Percentiles rank a stretch among this genome's conserved stretches.
Conservation (phyloP, 2,113 vertebrate species). For the Callospermophilus lateralis region DNA sequence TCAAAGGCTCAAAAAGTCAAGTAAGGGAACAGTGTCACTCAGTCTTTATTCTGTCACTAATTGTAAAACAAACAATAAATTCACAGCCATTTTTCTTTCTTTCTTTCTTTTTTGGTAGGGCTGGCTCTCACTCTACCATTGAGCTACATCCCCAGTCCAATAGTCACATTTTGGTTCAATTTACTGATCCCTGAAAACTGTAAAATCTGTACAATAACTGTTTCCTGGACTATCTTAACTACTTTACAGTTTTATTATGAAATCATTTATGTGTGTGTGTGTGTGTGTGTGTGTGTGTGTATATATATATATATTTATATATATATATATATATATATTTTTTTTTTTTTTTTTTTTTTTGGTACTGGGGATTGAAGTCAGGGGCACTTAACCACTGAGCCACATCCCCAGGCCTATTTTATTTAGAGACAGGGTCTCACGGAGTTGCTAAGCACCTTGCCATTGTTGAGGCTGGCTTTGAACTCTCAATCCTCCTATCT, state of each 20-base stretch:
- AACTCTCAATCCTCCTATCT: too few relatives aligned
- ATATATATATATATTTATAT: too few relatives aligned
- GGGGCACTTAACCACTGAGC: too few relatives aligned
- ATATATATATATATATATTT: too few relatives aligned
- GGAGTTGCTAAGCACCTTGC: too few relatives aligned
- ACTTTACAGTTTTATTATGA: slow-evolving; percentile 48
- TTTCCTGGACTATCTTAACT: slow-evolving; percentile 51
- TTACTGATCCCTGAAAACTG: slow-evolving; percentile 47
- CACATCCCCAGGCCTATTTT: too few relatives aligned
- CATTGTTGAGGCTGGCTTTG: too few relatives aligned
- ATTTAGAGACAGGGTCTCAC: too few relatives aligned
- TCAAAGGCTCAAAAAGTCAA: not conserved
- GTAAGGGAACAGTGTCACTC: not conserved
- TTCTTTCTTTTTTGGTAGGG: too few relatives aligned
- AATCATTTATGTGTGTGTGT: slow-evolving; percentile 4
- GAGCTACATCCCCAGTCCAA: not conserved
- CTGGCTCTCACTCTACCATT: not conserved
- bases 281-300: not conserved
- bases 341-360: too few relatives aligned
- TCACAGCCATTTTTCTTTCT: not conserved
- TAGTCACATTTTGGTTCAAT: slow-evolving; percentile 38
- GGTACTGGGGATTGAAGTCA: too few relatives aligned
- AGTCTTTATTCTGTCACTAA: slow-evolving; percentile 3
- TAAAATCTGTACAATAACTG: slow-evolving; percentile 35
- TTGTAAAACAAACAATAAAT: not conserved